These are phyloP conservation scores for Aurelia aurita complex sp. Pacific DNA, from an alignment of 30 jellyfish, hydroid and myxozoan species.

Conservation along the genomic window DNA sequence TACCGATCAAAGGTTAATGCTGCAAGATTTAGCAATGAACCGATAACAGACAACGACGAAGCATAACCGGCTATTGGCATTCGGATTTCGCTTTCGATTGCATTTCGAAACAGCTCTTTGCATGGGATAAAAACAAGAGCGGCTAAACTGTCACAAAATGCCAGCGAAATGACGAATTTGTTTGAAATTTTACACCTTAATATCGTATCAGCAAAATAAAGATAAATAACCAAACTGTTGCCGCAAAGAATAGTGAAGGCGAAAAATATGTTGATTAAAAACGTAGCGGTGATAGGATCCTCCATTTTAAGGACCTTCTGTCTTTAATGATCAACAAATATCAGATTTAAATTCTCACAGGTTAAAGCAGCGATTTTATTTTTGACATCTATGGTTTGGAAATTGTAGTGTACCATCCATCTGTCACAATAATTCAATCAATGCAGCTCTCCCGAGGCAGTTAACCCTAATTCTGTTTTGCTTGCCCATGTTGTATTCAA, in stretches of 20 bases:
- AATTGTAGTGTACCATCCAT: too few relatives aligned
- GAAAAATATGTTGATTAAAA: not conserved
- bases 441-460: too few relatives aligned
- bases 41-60: constrained; percentile 44
- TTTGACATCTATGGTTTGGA: too few relatives aligned
- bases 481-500: too few relatives aligned
- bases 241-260: constrained; percentile 46
- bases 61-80: constrained; percentile 49
- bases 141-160: constrained; percentile 48
- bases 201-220: constrained; percentile 35
- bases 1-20: constrained; percentile 71
- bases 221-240: constrained; percentile 47
- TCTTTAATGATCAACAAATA: too few relatives aligned
- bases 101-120: constrained; percentile 41
- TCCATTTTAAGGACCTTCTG: not conserved
- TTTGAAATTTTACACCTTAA: constrained; percentile 35
- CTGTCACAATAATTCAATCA: too few relatives aligned
- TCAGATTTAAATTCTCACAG: too few relatives aligned
- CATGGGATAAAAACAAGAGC: constrained; percentile 67
- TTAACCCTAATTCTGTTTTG: too few relatives aligned
- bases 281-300: constrained; percentile 7
- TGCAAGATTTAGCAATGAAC: constrained; percentile 56
- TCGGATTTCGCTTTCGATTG: constrained; percentile 25
- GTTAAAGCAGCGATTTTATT: too few relatives aligned
- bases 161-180: constrained; percentile 59